Conservation (phyloP, 2,888 invertebrate species). For the Malacosoma neustria region DNA sequence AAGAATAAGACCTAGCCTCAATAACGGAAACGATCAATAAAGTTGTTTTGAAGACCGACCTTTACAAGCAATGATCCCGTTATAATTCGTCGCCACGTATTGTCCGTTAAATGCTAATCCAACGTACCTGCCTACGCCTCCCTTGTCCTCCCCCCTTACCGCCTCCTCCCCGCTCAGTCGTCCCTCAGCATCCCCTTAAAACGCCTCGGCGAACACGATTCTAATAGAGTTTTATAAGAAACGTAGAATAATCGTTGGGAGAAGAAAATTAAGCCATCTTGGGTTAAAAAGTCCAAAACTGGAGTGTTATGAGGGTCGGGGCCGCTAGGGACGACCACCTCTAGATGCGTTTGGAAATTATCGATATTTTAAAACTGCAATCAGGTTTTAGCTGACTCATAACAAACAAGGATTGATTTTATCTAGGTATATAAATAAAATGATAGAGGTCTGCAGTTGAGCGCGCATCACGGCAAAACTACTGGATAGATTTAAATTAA, state of each 20-base stretch:
- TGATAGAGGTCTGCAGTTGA: too few relatives aligned
- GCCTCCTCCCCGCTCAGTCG: constrained; percentile 8
- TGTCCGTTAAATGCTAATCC: constrained; percentile 44
- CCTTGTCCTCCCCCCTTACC: constrained; percentile 11
- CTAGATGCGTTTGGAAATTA: neutral
- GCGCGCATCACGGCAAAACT: too few relatives aligned
- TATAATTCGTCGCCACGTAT: constrained; percentile 4
- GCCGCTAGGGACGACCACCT: neutral
- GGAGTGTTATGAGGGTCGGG: constrained; percentile 24
- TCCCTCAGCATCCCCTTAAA: neutral
- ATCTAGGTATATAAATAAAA: too few relatives aligned
- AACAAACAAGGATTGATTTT: too few relatives aligned
- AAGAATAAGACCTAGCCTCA: too few relatives aligned
- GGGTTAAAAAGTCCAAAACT: constrained; percentile 62
- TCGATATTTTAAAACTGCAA: neutral
- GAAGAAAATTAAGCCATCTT: constrained; percentile 68
- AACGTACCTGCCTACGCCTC: constrained; percentile 13
- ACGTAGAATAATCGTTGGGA: constrained; percentile 42
- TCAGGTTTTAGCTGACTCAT: too few relatives aligned
- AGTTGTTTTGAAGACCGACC: neutral
- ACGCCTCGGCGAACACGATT: constrained; percentile 28
- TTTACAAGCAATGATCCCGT: neutral
- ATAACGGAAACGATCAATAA: too few relatives aligned
- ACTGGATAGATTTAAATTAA: too few relatives aligned
- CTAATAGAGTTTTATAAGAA: constrained; percentile 57